Percentiles rank a stretch among this genome's conserved stretches.
Conservation (phyloP, 2,888 invertebrate genomes). For the Himalopsyche kuldschensis region DNA sequence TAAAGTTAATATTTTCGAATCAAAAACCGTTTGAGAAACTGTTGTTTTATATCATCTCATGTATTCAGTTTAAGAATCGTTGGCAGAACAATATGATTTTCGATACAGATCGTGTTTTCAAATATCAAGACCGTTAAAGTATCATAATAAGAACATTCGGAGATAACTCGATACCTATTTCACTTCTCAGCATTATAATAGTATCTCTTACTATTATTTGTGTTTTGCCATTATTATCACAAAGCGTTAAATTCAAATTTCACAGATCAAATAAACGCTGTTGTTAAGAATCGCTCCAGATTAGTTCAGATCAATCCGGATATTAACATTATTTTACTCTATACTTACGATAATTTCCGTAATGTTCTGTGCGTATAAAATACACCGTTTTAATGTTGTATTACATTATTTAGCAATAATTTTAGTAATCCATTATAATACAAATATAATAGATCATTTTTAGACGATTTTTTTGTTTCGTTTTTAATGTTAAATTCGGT, state of each 20-base stretch:
- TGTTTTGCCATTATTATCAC: background rate
- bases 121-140: constrained; percentile 26
- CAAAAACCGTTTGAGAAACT: background rate
- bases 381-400: background rate
- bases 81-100: constrained; percentile 28
- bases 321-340: background rate
- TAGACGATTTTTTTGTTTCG: too few relatives aligned
- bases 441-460: too few relatives aligned
- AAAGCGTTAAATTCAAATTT: background rate
- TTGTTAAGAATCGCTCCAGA: background rate
- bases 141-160: constrained; percentile 4
- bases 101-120: constrained; percentile 32
- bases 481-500: too few relatives aligned
- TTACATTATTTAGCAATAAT: too few relatives aligned
- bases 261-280: background rate
- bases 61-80: constrained; percentile 12
- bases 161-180: background rate
- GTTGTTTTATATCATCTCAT: constrained; percentile 5
- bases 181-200: background rate
- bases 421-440: too few relatives aligned
- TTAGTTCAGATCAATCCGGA: background rate
- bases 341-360: background rate
- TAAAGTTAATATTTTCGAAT: too few relatives aligned
- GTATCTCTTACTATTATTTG: background rate
- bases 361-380: background rate